Evolutionary conservation across 1,140 invertebrate genomes (phyloP), one percentile per base, ranked within the genome.

Genomic region (Tribolium castaneum): DNA sequence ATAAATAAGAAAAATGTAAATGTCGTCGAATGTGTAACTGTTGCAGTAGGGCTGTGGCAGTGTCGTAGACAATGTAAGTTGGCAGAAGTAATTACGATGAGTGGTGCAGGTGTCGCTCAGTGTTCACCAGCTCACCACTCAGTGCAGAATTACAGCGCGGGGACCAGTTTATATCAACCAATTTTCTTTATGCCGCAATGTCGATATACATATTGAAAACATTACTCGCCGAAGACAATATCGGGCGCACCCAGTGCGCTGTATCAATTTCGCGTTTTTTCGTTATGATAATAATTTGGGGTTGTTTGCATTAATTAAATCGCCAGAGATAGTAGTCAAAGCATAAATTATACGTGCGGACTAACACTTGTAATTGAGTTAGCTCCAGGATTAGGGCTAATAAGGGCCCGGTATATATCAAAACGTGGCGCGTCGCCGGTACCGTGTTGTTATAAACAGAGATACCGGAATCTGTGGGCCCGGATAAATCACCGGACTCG

Each of bases 401-500:
- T 84, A 84, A 84, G 83, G 75, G 80, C 81, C 76, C 76, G 79
- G 81, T 80, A 83, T 84, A 84, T 83, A 84, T 84, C 83, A 84
- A 84, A 84, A 78, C 74, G 80, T 80, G 75, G 56, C 76, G 80
- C 74, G 62, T 75, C 76, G 71, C 50, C 70, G 81, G 51, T 76
- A 77, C 75, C 80, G 77, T 79, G 73, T 80, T 80, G 82, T 59
- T 83, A 84, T 83, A 84, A 84, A 84, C 82, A 78, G 82, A 82
- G 83, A 83, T 82, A 83, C 81, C 82, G 83, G 82, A 83, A 81
- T 80, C 80, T 82, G 82, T 70, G 82, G 78, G 80, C 81, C 80
- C 78, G 84, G 84, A 85, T 85, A 85, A 85, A 85, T 85, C 84
- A 85, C 84, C 82, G 83, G 83, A 83, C 84, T 84, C 80, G 84